These are phyloP conservation scores for Simalia tracyae DNA, from an alignment of 2,797 vertebrate species.

Conservation along the genomic window DNA sequence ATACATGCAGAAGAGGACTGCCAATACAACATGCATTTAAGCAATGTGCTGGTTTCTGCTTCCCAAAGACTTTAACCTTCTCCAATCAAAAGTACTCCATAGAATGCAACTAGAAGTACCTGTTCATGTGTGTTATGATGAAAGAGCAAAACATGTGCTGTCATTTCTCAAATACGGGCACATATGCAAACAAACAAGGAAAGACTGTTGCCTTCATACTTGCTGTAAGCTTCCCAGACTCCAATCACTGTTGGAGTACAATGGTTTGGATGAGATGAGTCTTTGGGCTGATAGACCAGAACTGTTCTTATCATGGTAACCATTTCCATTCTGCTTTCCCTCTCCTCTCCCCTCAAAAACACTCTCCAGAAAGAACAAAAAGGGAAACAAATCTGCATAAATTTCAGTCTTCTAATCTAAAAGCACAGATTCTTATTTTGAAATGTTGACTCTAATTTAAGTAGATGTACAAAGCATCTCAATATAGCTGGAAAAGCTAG, in stretches of 20 bases:
- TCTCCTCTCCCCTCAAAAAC: background rate
- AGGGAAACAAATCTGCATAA: background rate
- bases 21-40: background rate
- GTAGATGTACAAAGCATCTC: too few species aligned
- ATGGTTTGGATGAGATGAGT: background rate
- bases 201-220: background rate
- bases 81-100: fast-evolving
- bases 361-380: background rate
- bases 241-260: background rate
- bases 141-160: background rate
- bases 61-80: slow-evolving; percentile 7
- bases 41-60: slow-evolving; percentile 42
- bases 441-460: background rate
- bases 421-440: background rate
- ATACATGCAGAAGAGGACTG: background rate
- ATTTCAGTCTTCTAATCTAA: background rate
- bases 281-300: background rate
- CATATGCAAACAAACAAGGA: background rate
- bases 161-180: background rate
- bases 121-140: fast-evolving
- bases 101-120: background rate
- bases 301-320: background rate
- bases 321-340: background rate
- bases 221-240: background rate
- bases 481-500: too few species aligned